These are phyloP conservation scores for Pachypsylla venusta DNA, from an alignment of 1,140 invertebrate species.

Conservation along the genomic window DNA sequence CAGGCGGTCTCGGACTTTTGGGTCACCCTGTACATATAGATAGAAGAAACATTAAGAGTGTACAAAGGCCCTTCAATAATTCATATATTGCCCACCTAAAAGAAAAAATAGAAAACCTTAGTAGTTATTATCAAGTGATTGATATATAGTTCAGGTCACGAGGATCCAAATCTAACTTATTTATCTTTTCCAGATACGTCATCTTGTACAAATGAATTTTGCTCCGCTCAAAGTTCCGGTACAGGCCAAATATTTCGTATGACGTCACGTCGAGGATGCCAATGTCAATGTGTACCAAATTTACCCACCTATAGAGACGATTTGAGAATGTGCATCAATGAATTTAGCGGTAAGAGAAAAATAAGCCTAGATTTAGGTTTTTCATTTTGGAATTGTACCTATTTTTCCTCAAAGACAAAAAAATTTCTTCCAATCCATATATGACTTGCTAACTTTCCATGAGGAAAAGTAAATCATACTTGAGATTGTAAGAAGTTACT, in stretches of 20 bases:
- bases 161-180: too few relatives aligned
- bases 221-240: background rate
- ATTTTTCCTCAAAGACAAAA: conserved; percentile 11
- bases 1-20: too few relatives aligned
- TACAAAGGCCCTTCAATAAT: background rate
- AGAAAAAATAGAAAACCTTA: background rate
- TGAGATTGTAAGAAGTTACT: too few relatives aligned
- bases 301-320: conserved; percentile 39
- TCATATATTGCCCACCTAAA: too few relatives aligned
- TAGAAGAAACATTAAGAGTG: background rate
- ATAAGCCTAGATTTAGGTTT: background rate
- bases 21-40: too few relatives aligned
- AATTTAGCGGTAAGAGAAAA: conserved; percentile 34
- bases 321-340: conserved; percentile 34
- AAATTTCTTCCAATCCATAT: too few relatives aligned
- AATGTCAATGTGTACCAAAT: conserved; percentile 36
- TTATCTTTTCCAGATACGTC: conserved; percentile 37
- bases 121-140: background rate
- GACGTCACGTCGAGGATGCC: background rate
- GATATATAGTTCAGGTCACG: too few relatives aligned
- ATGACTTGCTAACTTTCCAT: too few relatives aligned
- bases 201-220: conserved; percentile 34
- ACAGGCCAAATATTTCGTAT: background rate
- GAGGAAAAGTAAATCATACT: too few relatives aligned
- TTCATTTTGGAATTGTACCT: conserved; percentile 8